Base-by-base conservation (phyloP, 2,113 vertebrate genomes). In the Meriones unguiculatus region DNA sequence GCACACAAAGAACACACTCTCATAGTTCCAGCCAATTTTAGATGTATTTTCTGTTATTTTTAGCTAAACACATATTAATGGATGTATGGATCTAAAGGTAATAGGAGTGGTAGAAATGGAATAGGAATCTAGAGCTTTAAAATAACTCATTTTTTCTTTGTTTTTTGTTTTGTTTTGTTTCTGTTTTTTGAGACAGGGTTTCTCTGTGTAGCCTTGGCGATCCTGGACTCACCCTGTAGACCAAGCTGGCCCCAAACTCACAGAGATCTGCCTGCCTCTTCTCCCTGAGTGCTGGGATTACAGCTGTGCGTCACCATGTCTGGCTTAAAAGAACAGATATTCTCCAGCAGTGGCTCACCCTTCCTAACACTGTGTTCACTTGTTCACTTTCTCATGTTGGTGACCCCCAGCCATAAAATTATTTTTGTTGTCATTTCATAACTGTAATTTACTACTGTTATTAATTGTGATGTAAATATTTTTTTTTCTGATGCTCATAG, bases 71-170 rank as follows among this genome's bases (percentile, higher is more conserved):
- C 35, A 18, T 86, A 70, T 20, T 73, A 91, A 73, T 54, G 28
- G 25, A 89, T 69, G 81, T 0, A 62, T 12, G 38, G 87, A 64
- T 20, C 59, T 25, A 78, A 70, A 84, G 25, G 4, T 11, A 0
- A 25, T 50, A 22, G n/a, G 38, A 64, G 59, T 35, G 38, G 38
- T 64, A 96, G 28, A 93, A 81, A 46, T 32, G 25, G 64, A 88
- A 46, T 22, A 87, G 78, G 41, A 95, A 89, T n/a, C 41, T 20
- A 46, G 62, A 95, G 62, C 76, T 96, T 94, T 84, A 73, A 90
- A 95, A 85, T n/a, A 87, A 20, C 7, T 46, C 46, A 46, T 46
- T 46, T 46, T 46, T 46, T 46, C 46, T 46, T 46, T 46, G 46
- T 46, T 46, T 46, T 46, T 46, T 46, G 46, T 46, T 46, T 46